Evolutionary conservation across 2,113 vertebrate species (phyloP).

Genomic region (Oryzias javanicus): DNA sequence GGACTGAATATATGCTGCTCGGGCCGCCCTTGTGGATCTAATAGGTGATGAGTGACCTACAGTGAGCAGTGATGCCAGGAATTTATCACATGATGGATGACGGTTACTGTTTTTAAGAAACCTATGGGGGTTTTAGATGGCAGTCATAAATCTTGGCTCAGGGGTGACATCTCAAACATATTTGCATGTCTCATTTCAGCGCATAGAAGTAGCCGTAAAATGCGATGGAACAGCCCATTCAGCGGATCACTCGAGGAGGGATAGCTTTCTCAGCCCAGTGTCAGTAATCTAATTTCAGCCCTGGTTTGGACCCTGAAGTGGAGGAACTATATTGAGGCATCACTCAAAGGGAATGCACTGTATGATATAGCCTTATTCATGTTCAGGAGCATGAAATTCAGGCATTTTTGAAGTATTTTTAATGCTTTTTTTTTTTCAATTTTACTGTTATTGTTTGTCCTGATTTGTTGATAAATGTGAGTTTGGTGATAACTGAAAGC

Average conservation of each 20-base stretch:
- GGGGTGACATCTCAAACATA: slow-evolving; percentile 65
- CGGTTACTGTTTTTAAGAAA: slow-evolving; percentile 57
- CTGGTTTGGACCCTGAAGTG: slow-evolving; percentile 31
- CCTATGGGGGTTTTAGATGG: slow-evolving; percentile 44
- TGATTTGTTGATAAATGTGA: no score
- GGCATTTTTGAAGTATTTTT: no score
- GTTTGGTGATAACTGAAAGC: no score
- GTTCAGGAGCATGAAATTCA: background rate
- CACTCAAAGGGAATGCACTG: slow-evolving; percentile 10
- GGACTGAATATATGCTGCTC: slow-evolving; percentile 15
- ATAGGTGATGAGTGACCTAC: slow-evolving; percentile 54
- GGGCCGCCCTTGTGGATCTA: slow-evolving; percentile 47
- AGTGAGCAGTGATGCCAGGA: slow-evolving; percentile 54
- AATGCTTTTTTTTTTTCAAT: no score
- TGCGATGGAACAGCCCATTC: slow-evolving; percentile 50
- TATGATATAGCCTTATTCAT: slow-evolving; percentile 12
- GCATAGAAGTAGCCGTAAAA: slow-evolving; percentile 60
- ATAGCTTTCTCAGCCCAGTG: slow-evolving; percentile 45
- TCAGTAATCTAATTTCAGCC: slow-evolving; percentile 37
- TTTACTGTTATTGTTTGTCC: background rate
- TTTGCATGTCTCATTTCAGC: slow-evolving; percentile 56
- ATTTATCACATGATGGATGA: slow-evolving; percentile 67
- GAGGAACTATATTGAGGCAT: slow-evolving; percentile 32
- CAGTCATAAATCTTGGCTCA: slow-evolving; percentile 67
- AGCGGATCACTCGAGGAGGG: slow-evolving; percentile 39